Evolutionary conservation across 2,797 vertebrate species (phyloP).

Genomic region (Xyrichtys novacula): DNA sequence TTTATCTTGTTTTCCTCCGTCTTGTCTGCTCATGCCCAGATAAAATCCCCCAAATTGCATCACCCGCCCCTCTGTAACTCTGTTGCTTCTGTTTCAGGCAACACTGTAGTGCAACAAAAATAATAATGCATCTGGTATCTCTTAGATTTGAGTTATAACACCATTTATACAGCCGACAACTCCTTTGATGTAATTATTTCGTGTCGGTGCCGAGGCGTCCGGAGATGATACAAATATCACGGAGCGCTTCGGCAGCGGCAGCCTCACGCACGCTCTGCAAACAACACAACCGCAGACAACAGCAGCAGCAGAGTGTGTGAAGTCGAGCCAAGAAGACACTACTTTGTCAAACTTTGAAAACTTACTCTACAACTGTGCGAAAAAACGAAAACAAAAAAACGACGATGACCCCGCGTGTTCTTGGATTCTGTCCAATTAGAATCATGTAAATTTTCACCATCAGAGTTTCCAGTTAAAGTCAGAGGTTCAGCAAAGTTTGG

Average conservation of each 20-base stretch:
- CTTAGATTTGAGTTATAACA: slow-evolving; percentile 65
- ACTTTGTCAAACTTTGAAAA: slow-evolving; percentile 2
- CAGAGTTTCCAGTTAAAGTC: no score
- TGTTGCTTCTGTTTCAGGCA: slow-evolving; percentile 47
- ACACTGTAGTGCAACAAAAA: slow-evolving; percentile 27
- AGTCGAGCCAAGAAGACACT: not conserved
- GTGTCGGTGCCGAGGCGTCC: slow-evolving; percentile 31
- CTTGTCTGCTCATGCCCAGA: slow-evolving; percentile 64
- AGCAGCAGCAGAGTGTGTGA: not conserved
- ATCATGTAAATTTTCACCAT: no score
- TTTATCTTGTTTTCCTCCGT: slow-evolving; percentile 71
- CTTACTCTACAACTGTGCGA: not conserved
- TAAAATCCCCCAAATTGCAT: slow-evolving; percentile 72
- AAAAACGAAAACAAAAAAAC: no score
- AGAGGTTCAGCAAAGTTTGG: no score
- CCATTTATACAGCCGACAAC: slow-evolving; percentile 53
- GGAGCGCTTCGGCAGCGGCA: not conserved
- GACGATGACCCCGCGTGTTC: no score
- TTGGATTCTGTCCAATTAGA: no score
- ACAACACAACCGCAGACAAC: not conserved
- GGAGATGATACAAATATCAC: slow-evolving; percentile 35
- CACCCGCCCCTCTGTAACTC: slow-evolving; percentile 48
- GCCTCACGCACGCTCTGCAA: not conserved
- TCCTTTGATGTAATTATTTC: slow-evolving; percentile 57
- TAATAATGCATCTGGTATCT: slow-evolving; percentile 61